These are phyloP conservation scores for Perizoma affinitatum DNA, from an alignment of 2,888 invertebrate genomes.

Conservation along the genomic window DNA sequence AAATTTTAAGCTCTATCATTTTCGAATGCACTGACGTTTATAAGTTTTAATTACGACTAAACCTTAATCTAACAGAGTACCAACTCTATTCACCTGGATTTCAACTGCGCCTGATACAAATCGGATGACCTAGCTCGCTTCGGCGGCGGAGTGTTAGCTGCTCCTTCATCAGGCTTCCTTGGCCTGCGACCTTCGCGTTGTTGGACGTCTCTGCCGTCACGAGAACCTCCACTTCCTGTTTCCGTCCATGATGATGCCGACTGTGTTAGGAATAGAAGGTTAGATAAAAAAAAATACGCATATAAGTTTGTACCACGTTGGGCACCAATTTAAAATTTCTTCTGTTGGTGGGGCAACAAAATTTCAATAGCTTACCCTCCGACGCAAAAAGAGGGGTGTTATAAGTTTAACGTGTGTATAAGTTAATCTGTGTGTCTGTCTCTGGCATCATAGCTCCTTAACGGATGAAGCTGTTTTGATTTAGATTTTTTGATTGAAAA, in stretches of 20 bases:
- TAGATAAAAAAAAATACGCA: neutral
- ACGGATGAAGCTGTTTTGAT: no score
- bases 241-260: conserved; percentile 80
- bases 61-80: conserved; percentile 28
- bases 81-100: conserved; percentile 71
- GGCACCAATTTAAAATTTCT: neutral
- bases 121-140: conserved; percentile 89
- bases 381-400: no score
- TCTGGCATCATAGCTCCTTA: no score
- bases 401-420: no score
- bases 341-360: no score
- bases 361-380: no score
- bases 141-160: conserved; percentile 85
- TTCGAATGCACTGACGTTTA: no score
- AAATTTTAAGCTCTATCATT: conserved; percentile 47
- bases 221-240: conserved; percentile 72
- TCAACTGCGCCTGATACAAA: conserved; percentile 86
- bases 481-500: no score
- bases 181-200: conserved; percentile 76
- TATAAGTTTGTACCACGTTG: conserved; percentile 13
- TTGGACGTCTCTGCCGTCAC: conserved; percentile 67
- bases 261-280: conserved; percentile 45
- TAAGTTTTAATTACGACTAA: neutral
- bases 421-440: no score
- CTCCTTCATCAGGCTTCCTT: conserved; percentile 78